A percentile compares a stretch with the other conserved stretches of the same genome.
Conservation (phyloP, 2,888 invertebrate species). For the Lordiphosa andalusiaca region DNA sequence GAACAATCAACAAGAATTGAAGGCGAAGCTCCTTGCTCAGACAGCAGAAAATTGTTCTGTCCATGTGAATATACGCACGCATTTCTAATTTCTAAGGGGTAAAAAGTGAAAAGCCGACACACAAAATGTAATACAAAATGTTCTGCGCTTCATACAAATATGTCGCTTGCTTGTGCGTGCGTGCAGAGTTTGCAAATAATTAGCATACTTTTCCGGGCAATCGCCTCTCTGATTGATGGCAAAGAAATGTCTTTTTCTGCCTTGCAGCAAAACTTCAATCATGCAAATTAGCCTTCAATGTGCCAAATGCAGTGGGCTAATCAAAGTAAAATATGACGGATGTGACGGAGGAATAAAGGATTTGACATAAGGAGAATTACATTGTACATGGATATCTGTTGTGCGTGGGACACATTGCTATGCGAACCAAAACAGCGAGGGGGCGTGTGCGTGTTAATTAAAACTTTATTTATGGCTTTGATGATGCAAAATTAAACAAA, state of each 20-base stretch:
- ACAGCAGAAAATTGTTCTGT: too few relatives aligned
- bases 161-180: not conserved
- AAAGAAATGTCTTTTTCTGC: slow-evolving; percentile 2
- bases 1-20: too few relatives aligned
- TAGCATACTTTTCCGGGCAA: slow-evolving; percentile 3
- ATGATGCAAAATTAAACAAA: not conserved
- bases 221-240: slow-evolving; percentile 1
- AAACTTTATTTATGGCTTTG: not conserved
- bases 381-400: not conserved
- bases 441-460: not conserved
- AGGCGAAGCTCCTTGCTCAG: too few relatives aligned
- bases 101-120: too few relatives aligned
- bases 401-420: not conserved
- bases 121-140: too few relatives aligned
- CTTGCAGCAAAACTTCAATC: slow-evolving; percentile 14
- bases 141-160: too few relatives aligned
- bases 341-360: slow-evolving; percentile 1
- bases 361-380: not conserved
- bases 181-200: not conserved
- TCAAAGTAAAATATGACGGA: slow-evolving; percentile 27
- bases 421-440: too few relatives aligned
- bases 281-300: slow-evolving; percentile 33
- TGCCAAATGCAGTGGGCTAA: slow-evolving; percentile 24
- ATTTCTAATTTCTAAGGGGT: too few relatives aligned
- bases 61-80: too few relatives aligned